Evolutionary conservation across 2,797 vertebrate genomes (phyloP).

Genomic region (Bradypus variegatus): DNA sequence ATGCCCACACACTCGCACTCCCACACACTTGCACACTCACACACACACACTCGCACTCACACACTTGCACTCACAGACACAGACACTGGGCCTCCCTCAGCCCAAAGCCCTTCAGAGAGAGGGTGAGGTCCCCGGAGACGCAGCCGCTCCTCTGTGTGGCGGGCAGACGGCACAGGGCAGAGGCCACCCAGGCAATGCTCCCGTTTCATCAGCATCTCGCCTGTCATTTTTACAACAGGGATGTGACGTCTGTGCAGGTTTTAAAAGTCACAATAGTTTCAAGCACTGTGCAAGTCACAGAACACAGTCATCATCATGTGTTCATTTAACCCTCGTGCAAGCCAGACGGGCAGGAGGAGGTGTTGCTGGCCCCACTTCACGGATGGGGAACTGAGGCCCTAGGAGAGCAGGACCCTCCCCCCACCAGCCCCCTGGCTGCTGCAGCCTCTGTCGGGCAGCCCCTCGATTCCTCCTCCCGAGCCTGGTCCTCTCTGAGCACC

Average conservation of each 20-base stretch:
- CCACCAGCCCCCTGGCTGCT: neutral
- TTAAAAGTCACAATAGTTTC: neutral
- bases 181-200: too few species aligned
- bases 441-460: too few species aligned
- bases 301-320: neutral
- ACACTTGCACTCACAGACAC: too few species aligned
- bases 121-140: neutral
- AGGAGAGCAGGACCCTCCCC: neutral
- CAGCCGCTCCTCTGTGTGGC: too few species aligned
- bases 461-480: too few species aligned
- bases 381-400: neutral
- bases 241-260: neutral
- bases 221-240: neutral
- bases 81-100: too few species aligned
- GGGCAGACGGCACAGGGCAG: neutral
- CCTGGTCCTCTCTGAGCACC: too few species aligned
- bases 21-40: too few species aligned
- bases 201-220: neutral
- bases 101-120: too few species aligned
- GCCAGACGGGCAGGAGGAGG: neutral
- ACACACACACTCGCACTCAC: too few species aligned
- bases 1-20: too few species aligned
- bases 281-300: neutral
- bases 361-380: neutral
- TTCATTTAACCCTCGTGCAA: neutral